Conservation (phyloP, 2,113 vertebrate genomes). For the Bos taurus region ARS-UCD2.0 NC_037333.1:64032001-64032500, state of each 20-base stretch:
- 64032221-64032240: rapidly evolving
- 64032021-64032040: too few species aligned
- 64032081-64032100: too few species aligned
- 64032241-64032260: rapidly evolving
- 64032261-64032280: neutral
- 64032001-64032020: too few species aligned
- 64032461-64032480: neutral
- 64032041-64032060: too few species aligned
- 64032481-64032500: neutral
- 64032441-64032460: neutral
- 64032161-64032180: neutral
- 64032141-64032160: neutral
- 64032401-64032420: neutral
- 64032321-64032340: neutral
- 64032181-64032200: neutral
- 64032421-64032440: neutral
- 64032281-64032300: neutral
- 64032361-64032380: neutral
- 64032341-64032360: neutral
- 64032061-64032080: too few species aligned
- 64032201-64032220: neutral
- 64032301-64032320: neutral
- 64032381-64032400: neutral
- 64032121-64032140: too few species aligned
- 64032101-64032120: too few species aligned